Percentiles rank a stretch among this genome's conserved stretches.
Conservation (phyloP, 2,888 invertebrate genomes). For the Caradrina kadenii region DNA sequence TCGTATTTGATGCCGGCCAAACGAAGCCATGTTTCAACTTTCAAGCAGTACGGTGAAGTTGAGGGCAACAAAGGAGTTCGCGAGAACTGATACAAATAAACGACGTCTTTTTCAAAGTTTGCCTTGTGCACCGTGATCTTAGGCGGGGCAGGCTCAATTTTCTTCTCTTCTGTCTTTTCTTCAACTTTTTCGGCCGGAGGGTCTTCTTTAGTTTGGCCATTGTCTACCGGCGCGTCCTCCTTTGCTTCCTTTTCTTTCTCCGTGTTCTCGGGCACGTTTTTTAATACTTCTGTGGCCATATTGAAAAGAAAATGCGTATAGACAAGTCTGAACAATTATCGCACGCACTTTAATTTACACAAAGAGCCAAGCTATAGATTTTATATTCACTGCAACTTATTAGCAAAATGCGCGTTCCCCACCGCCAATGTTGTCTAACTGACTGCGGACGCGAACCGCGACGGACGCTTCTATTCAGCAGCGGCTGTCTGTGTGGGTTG, state of each 20-base stretch:
- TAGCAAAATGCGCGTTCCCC: constrained; percentile 35
- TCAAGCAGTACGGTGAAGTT: constrained; percentile 97
- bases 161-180: constrained; percentile 87
- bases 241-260: constrained; percentile 92
- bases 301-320: constrained; percentile 70
- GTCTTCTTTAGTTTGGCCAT: constrained; percentile 85
- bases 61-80: constrained; percentile 97
- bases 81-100: constrained; percentile 98
- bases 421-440: constrained; percentile 26
- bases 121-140: constrained; percentile 96
- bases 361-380: constrained; percentile 41
- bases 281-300: constrained; percentile 95
- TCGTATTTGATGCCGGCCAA: constrained; percentile 97
- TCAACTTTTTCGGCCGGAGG: constrained; percentile 86
- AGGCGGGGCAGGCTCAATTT: constrained; percentile 92
- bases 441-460: constrained; percentile 29
- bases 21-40: constrained; percentile 98
- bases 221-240: constrained; percentile 88
- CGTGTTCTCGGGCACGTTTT: constrained; percentile 92
- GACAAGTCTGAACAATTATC: constrained; percentile 32
- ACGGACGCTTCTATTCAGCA: constrained; percentile 10
- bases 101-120: constrained; percentile 97
- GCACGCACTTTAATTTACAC: constrained; percentile 57
- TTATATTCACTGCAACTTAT: constrained; percentile 42
- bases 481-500: not conserved